These are phyloP conservation scores for Aptenodytes patagonicus DNA, from an alignment of 2,113 vertebrate species.

Conservation along the genomic window DNA sequence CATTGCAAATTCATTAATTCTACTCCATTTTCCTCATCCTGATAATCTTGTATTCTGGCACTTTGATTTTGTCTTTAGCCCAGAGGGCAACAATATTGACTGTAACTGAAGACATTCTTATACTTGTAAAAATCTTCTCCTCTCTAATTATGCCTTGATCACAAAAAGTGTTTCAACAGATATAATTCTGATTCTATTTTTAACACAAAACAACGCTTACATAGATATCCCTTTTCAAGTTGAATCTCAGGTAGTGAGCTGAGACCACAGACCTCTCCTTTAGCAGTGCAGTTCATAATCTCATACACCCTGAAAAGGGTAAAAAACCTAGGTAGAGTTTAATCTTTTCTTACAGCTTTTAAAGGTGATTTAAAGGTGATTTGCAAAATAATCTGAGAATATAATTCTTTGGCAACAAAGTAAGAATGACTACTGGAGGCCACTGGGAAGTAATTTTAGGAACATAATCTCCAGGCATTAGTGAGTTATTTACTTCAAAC, in stretches of 20 bases:
- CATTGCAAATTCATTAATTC: constrained; percentile 31
- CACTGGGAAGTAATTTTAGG: background rate
- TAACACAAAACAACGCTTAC: background rate
- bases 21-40: background rate
- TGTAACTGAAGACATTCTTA: background rate
- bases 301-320: background rate
- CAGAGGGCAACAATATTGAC: background rate
- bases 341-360: background rate
- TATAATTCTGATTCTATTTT: background rate
- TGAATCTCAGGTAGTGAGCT: background rate
- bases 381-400: background rate
- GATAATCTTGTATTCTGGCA: background rate
- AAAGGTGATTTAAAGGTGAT: no score
- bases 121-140: background rate
- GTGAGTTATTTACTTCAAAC: background rate
- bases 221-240: background rate
- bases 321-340: background rate
- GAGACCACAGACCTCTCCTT: background rate
- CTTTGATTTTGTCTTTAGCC: background rate
- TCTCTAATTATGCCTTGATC: background rate
- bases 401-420: background rate
- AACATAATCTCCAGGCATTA: background rate
- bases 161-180: background rate
- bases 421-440: background rate
- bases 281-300: background rate